These are phyloP conservation scores for Calosoma granatense DNA, from an alignment of 1,140 invertebrate species.

Conservation along the genomic window DNA sequence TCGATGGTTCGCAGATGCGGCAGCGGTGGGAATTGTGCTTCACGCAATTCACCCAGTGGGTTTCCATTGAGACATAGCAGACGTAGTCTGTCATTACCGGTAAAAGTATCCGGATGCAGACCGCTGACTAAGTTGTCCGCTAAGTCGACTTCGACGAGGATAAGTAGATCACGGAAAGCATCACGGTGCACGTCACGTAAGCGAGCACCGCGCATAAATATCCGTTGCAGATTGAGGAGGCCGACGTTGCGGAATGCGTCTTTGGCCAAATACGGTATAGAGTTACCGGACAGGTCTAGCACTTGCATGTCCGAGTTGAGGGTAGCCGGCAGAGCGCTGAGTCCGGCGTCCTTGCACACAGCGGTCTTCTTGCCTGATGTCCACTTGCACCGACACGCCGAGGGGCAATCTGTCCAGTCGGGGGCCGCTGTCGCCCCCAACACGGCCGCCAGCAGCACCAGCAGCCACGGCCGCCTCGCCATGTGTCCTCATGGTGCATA, in stretches of 20 bases:
- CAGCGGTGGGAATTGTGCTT: constrained; percentile 59
- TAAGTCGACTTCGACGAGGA: constrained; percentile 77
- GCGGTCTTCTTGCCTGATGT: constrained; percentile 80
- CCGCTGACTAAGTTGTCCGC: constrained; percentile 59
- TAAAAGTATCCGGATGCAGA: constrained; percentile 61
- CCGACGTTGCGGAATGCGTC: constrained; percentile 71
- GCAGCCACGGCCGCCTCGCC: constrained; percentile 2
- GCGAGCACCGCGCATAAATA: constrained; percentile 64
- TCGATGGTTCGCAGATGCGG: constrained; percentile 61
- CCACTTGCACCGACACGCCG: constrained; percentile 79
- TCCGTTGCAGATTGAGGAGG: constrained; percentile 71
- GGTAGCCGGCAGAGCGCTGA: constrained; percentile 59
- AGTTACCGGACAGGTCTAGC: constrained; percentile 70
- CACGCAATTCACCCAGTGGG: constrained; percentile 49
- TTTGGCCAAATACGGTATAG: constrained; percentile 60
- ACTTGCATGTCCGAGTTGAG: constrained; percentile 79
- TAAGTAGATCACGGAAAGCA: constrained; percentile 75
- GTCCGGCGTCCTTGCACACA: constrained; percentile 63
- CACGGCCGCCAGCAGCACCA: constrained; percentile 23
- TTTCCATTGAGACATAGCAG: constrained; percentile 60
- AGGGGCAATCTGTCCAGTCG: constrained; percentile 75
- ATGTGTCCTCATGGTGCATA: not conserved
- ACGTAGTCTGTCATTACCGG: constrained; percentile 59
- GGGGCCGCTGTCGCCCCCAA: constrained; percentile 41
- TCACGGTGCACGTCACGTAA: constrained; percentile 66